phyloP scores from a whole-genome alignment of 2,888 invertebrate genomes.

The Adelognathus sp. region DNA sequence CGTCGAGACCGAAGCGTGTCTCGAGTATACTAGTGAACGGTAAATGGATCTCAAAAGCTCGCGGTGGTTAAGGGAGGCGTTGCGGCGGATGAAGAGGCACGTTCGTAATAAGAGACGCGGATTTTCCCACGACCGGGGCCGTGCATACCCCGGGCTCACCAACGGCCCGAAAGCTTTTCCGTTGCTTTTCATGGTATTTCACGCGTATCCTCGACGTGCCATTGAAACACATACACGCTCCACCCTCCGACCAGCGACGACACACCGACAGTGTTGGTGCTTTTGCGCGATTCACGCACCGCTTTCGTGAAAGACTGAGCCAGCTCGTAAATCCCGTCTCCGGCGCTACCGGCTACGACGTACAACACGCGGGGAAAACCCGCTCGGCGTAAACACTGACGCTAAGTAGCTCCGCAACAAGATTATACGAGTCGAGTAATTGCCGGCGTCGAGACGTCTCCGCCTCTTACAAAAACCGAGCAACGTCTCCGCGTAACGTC shows the following conservation, averaged over 20 bases:
- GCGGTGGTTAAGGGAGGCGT: slow-evolving; percentile 8
- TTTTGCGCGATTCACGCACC: slow-evolving; percentile 40
- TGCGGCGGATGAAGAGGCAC: slow-evolving; percentile 16
- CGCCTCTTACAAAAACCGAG: slow-evolving; percentile 30
- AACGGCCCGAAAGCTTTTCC: neutral
- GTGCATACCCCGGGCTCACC: neutral
- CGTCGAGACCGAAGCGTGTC: neutral
- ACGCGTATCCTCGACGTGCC: neutral
- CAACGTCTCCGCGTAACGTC: neutral
- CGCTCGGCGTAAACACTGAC: slow-evolving; percentile 65
- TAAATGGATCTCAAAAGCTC: slow-evolving; percentile 10
- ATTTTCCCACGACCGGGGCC: neutral
- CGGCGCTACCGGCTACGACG: slow-evolving; percentile 55
- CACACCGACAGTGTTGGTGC: neutral
- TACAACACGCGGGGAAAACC: slow-evolving; percentile 30
- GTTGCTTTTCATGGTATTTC: slow-evolving; percentile 54
- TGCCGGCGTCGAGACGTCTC: slow-evolving; percentile 60
- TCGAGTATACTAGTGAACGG: neutral
- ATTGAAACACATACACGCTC: neutral
- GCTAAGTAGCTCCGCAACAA: slow-evolving; percentile 66
- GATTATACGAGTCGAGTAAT: slow-evolving; percentile 65
- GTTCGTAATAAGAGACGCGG: neutral
- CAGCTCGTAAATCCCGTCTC: slow-evolving; percentile 68
- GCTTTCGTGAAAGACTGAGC: slow-evolving; percentile 41
- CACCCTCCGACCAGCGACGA: slow-evolving; percentile 3